A percentile compares a stretch with the other conserved stretches of the same genome.
phyloP scores from a whole-genome alignment of 2,888 invertebrate species.

The Apamea monoglypha region DNA sequence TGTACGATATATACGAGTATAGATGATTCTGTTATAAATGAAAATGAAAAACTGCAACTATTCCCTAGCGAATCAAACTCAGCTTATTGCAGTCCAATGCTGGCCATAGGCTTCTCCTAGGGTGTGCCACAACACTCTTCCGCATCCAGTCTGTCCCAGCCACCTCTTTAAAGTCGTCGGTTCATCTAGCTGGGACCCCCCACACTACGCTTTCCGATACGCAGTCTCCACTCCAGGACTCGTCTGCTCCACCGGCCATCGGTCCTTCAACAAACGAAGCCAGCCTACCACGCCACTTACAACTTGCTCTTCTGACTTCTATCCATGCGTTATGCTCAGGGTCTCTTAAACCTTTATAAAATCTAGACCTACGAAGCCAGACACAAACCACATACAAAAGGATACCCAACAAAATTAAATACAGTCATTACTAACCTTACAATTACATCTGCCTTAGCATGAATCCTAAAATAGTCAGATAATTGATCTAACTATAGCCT shows the following conservation, averaged over 20 bases:
- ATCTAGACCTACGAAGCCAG: background rate
- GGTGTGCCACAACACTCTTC: background rate
- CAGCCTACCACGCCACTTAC: background rate
- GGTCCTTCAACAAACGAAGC: background rate
- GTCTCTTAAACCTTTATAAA: background rate
- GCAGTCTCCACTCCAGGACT: background rate
- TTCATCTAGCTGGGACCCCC: background rate
- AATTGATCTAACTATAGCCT: slow-evolving; percentile 49
- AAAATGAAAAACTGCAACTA: background rate
- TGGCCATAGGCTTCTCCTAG: background rate
- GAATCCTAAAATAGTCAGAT: slow-evolving; percentile 53
- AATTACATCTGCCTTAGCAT: slow-evolving; percentile 36
- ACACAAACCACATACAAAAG: background rate
- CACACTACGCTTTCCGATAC: background rate
- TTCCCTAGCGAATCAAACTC: background rate
- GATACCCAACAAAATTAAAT: background rate
- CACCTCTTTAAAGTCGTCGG: too few relatives aligned
- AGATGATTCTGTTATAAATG: background rate
- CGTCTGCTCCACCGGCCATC: background rate
- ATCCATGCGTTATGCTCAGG: background rate
- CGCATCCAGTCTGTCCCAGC: background rate
- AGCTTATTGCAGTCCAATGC: background rate
- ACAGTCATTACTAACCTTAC: slow-evolving; percentile 13
- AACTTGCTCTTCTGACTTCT: background rate
- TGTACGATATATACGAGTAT: too few relatives aligned